phyloP scores from a whole-genome alignment of 1,140 invertebrate species.

The Laupala kohalensis region DNA sequence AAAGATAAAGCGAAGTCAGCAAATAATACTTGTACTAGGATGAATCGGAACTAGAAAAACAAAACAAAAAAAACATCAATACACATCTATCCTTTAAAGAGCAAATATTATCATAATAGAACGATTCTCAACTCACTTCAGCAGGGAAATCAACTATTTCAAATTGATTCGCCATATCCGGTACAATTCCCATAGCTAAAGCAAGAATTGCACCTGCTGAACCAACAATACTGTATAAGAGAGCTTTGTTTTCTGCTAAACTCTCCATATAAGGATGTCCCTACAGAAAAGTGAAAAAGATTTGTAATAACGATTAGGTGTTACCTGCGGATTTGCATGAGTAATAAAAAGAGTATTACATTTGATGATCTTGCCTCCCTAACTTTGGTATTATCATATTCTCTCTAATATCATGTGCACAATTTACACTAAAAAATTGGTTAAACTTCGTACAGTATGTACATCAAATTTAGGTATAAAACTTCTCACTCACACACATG shows the following conservation, averaged over 20 bases:
- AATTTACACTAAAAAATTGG: no score
- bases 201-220: constrained; percentile 59
- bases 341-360: no score
- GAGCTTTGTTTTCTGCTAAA: constrained; percentile 76
- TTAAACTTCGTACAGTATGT: no score
- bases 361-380: no score
- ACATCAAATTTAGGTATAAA: no score
- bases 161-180: constrained; percentile 66
- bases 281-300: constrained; percentile 35
- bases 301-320: no score
- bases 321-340: no score
- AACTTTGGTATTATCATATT: no score
- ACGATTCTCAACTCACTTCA: constrained; percentile 47
- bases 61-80: constrained; percentile 21
- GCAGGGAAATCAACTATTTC: constrained; percentile 79
- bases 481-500: no score
- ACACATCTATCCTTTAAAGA: neutral
- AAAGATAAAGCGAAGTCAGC: constrained; percentile 74
- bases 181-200: constrained; percentile 60
- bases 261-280: constrained; percentile 98
- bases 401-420: no score
- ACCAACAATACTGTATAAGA: constrained; percentile 76
- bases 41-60: constrained; percentile 68
- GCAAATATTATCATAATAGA: neutral
- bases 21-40: constrained; percentile 62